Conservation (phyloP, 1,140 invertebrate species). For the Probaryconus sp. region DNA sequence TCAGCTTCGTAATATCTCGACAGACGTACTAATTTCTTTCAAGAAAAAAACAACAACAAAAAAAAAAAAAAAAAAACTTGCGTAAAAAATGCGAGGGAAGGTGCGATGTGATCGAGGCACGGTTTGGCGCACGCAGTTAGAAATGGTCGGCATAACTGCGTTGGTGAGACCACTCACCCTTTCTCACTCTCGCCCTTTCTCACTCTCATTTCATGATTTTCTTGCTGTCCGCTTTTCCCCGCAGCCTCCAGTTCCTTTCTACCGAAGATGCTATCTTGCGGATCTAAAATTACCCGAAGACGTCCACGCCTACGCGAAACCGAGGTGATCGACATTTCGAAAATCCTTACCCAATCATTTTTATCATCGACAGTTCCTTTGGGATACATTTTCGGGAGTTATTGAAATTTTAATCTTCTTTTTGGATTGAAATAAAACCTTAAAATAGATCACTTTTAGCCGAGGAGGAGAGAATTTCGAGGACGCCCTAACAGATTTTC, state of each 20-base stretch:
- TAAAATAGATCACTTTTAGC: too few relatives aligned
- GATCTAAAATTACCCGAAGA: slow-evolving; percentile 74
- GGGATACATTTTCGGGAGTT: too few relatives aligned
- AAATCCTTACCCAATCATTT: slow-evolving; percentile 16
- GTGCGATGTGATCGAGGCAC: slow-evolving; percentile 20
- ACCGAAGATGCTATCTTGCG: slow-evolving; percentile 71
- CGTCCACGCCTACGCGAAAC: slow-evolving; percentile 37
- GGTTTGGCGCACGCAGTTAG: slow-evolving; percentile 49
- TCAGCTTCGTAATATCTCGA: too few relatives aligned
- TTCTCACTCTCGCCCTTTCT: slow-evolving; percentile 27
- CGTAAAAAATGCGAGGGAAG: too few relatives aligned
- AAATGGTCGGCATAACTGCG: slow-evolving; percentile 74
- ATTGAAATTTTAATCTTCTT: too few relatives aligned
- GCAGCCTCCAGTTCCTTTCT: slow-evolving; percentile 47
- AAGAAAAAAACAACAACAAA: too few relatives aligned
- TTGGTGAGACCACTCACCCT: slow-evolving; percentile 42
- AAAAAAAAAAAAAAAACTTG: neutral
- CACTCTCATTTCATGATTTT: slow-evolving; percentile 36
- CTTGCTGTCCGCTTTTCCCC: slow-evolving; percentile 14
- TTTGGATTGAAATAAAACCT: too few relatives aligned
- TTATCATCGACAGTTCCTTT: neutral
- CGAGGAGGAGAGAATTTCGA: too few relatives aligned
- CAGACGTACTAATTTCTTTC: too few relatives aligned
- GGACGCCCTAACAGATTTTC: neutral
- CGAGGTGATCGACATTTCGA: slow-evolving; percentile 59